Evolutionary conservation across 2,113 vertebrate genomes (phyloP).

Genomic region (Lepisosteus osseus): DNA sequence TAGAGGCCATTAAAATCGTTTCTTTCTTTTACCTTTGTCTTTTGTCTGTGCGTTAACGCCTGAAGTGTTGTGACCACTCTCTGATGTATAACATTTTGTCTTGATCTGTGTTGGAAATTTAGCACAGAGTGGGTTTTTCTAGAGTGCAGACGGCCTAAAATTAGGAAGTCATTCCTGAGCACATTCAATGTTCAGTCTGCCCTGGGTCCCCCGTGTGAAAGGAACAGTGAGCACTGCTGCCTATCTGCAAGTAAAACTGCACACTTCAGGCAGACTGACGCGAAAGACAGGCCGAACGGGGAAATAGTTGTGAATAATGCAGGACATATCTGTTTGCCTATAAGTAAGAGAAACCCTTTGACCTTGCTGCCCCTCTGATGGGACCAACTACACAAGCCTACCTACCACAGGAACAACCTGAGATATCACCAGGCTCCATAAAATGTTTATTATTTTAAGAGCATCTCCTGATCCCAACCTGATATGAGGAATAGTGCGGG

Average conservation of each 20-base stretch:
- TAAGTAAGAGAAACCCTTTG: slow-evolving; percentile 61
- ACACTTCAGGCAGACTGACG: no score
- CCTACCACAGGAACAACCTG: slow-evolving; percentile 27
- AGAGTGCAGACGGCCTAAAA: no score
- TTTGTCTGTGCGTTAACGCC: no score
- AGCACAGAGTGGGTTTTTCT: no score
- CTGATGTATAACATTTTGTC: no score
- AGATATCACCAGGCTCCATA: slow-evolving; percentile 49
- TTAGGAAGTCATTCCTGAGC: no score
- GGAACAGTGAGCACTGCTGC: slow-evolving; percentile 30
- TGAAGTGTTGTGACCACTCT: no score
- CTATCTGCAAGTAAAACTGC: slow-evolving; percentile 34
- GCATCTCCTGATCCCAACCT: slow-evolving; percentile 46
- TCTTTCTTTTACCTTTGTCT: no score
- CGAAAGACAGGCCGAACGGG: not conserved
- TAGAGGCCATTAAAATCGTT: no score
- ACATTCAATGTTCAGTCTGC: no score
- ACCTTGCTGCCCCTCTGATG: slow-evolving; percentile 43
- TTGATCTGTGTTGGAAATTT: no score
- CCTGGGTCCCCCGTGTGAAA: not conserved
- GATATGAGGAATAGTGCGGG: slow-evolving; percentile 48
- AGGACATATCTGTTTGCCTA: slow-evolving; percentile 40
- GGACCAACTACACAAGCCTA: slow-evolving; percentile 17
- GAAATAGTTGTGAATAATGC: slow-evolving; percentile 44
- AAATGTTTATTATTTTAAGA: slow-evolving; percentile 41